A percentile compares a stretch with the other conserved stretches of the same genome.
Conservation (phyloP, 2,113 vertebrate species). For the Platanista minor region DNA sequence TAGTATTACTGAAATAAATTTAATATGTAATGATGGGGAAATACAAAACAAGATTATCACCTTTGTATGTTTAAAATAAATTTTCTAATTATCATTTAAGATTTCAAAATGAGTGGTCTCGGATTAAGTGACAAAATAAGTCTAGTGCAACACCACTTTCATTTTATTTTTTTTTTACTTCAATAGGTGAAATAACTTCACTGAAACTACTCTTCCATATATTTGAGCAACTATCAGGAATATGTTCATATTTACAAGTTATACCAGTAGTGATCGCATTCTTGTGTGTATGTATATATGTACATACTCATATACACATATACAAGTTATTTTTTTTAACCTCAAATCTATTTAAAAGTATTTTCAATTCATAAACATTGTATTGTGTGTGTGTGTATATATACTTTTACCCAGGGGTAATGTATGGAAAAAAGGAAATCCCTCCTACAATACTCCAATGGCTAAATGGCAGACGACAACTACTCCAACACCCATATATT, state of each 20-base stretch:
- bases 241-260: background rate
- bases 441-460: background rate
- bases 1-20: background rate
- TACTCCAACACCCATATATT: background rate
- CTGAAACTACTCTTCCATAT: background rate
- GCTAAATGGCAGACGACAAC: background rate
- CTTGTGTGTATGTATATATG: no score
- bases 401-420: background rate
- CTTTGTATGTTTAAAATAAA: background rate
- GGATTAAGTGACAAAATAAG: background rate
- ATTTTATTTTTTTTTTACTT: background rate
- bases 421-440: background rate
- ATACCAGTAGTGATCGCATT: background rate
- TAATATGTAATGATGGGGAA: background rate
- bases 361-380: background rate
- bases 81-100: background rate
- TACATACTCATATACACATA: background rate
- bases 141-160: background rate
- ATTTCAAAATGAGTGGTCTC: background rate
- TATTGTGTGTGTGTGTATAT: background rate
- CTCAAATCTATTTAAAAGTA: background rate
- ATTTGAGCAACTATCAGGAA: background rate
- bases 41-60: background rate
- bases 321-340: background rate
- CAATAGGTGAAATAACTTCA: background rate